Percentiles rank a stretch among this genome's conserved stretches.
Evolutionary conservation across 2,888 invertebrate genomes (phyloP).

Genomic region (Aphidoletes aphidimyza): DNA sequence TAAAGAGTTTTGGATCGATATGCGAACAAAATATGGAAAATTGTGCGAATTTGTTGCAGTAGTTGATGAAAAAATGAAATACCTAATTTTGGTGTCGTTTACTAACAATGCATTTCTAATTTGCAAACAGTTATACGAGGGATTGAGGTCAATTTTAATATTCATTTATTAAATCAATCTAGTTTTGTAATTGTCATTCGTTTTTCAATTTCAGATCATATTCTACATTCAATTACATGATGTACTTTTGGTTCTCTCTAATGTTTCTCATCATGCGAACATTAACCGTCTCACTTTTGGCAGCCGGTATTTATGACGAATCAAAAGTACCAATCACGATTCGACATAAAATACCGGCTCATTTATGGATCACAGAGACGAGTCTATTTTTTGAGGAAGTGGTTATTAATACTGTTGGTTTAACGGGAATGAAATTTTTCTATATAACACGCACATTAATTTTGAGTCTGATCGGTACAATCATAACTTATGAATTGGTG

Average conservation of each 20-base stretch:
- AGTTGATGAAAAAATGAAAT: constrained; percentile 68
- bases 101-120: constrained; percentile 72
- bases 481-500: no score
- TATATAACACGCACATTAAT: constrained; percentile 64
- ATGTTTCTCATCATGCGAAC: constrained; percentile 70
- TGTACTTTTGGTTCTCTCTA: constrained; percentile 71
- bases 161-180: no score
- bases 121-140: constrained; percentile 70
- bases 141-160: constrained; percentile 64
- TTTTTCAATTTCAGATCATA: constrained; percentile 60
- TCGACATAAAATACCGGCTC: constrained; percentile 67
- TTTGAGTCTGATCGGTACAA: constrained; percentile 61
- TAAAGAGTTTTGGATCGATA: constrained; percentile 68
- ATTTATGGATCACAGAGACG: constrained; percentile 67
- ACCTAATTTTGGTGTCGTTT: constrained; percentile 69
- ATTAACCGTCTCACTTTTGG: constrained; percentile 69
- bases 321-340: constrained; percentile 66
- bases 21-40: constrained; percentile 68
- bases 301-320: constrained; percentile 70
- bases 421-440: constrained; percentile 66
- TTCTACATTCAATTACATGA: constrained; percentile 64
- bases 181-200: no score
- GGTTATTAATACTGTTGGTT: constrained; percentile 63
- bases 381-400: constrained; percentile 65
- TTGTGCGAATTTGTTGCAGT: constrained; percentile 67